These are phyloP conservation scores for Hydrotaea diabolus DNA, from an alignment of 2,888 invertebrate genomes.

Conservation along the genomic window DNA sequence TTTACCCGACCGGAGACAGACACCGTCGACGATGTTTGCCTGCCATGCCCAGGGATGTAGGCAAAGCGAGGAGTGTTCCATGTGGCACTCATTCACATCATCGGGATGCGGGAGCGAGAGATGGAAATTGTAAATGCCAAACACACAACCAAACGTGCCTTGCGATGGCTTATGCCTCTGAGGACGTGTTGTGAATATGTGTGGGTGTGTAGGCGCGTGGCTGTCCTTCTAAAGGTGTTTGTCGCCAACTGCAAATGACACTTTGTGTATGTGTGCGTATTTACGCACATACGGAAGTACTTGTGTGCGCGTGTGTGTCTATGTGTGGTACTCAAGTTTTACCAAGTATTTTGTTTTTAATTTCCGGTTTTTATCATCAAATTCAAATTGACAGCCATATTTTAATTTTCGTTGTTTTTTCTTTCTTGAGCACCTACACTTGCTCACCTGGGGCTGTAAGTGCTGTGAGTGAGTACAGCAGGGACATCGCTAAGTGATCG, in stretches of 20 bases:
- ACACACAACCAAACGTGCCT: not conserved
- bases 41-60: not conserved
- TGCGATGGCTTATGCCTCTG: not conserved
- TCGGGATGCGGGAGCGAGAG: not conserved
- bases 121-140: slow-evolving; percentile 3
- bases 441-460: not conserved
- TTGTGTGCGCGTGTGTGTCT: too few relatives aligned
- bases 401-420: not conserved
- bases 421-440: not conserved
- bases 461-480: too few relatives aligned
- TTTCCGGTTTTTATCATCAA: slow-evolving; percentile 39
- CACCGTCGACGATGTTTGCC: not conserved
- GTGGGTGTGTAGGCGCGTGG: not conserved
- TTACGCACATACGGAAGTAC: not conserved
- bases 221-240: too few relatives aligned
- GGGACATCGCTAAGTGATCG: too few relatives aligned
- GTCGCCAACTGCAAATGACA: too few relatives aligned
- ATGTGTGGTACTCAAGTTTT: too few relatives aligned
- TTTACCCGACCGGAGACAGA: not conserved
- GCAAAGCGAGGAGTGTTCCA: not conserved
- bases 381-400: slow-evolving; percentile 20
- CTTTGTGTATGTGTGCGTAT: not conserved
- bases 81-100: not conserved
- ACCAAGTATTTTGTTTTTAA: slow-evolving; percentile 19
- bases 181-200: not conserved